Evolutionary conservation across 1,140 invertebrate genomes (phyloP), one percentile per base, ranked within the genome.

Genomic region (Ceratina australensis): DNA sequence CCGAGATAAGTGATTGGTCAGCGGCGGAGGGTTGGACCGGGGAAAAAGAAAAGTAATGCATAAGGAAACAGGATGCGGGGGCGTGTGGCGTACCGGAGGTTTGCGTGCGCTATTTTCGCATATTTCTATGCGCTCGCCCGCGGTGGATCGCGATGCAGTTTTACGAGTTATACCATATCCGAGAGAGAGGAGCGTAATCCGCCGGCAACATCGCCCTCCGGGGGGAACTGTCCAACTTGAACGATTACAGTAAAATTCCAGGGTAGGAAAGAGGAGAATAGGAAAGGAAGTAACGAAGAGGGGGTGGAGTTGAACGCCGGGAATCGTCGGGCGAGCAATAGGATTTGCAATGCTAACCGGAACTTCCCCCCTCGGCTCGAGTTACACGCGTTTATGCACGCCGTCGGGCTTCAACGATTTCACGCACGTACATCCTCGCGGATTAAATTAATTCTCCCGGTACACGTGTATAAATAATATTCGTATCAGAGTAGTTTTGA

Each of bases 31-130:
- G 16, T 10, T 1, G 5, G 12, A 50, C 5, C 22, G 20, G 64
- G 18, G n/a, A n/a, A 15, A 50, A 50, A 66, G 47, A 22, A 18
- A 79, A 79, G 26, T 26, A 28, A 33, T 60, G 65, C 33, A 10
- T n/a, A 28, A 42, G 33, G 33, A 42, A 22, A 49, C 16, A 50
- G 63, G 15, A 54, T 33, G 20, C 49, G 56, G 4, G 13, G 26
- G 49, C 2, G 16, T 16, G 63, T 15, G n/a, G 61, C 18, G 4
- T 12, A 16, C 15, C 22, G 18, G 22, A 63, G 57, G 71, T 47
- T 83, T 56, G 64, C 78, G 82, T 72, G 81, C n/a, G 76, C 77
- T 83, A 83, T 83, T 83, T 83, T 83, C 77, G 81, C 78, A 24
- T 79, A 79, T 83, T 79, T 67, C 64, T 54, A 54, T 54, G 52